Conservation (phyloP, 2,888 invertebrate genomes). For the Caenorhabditis uteleia region DNA sequence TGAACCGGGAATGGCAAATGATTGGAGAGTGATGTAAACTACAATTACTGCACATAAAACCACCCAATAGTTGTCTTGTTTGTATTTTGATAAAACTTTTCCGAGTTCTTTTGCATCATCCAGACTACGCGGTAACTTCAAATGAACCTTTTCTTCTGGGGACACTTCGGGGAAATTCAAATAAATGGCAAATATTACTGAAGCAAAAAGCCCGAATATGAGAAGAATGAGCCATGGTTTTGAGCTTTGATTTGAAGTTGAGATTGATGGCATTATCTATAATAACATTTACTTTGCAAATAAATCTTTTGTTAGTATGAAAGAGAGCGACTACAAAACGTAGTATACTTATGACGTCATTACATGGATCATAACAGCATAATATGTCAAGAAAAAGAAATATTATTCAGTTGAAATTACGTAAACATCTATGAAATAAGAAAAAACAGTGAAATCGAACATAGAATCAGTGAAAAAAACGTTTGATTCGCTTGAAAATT, state of each 20-base stretch:
- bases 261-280: too few species aligned
- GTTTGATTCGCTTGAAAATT: too few species aligned
- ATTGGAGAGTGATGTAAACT: conserved; percentile 94
- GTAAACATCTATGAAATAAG: too few species aligned
- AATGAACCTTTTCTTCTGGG: conserved; percentile 83
- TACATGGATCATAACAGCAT: too few species aligned
- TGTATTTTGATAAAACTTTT: conserved; percentile 85
- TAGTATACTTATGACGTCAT: too few species aligned
- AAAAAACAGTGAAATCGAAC: too few species aligned
- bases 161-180: conserved; percentile 52
- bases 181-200: conserved; percentile 50
- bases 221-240: conserved; percentile 19
- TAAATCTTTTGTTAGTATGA: too few species aligned
- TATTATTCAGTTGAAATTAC: too few species aligned
- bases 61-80: conserved; percentile 82
- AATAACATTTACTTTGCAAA: too few species aligned
- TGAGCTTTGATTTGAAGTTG: not conserved
- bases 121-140: conserved; percentile 89
- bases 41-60: conserved; percentile 85
- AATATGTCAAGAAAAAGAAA: too few species aligned
- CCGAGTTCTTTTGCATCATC: conserved; percentile 95
- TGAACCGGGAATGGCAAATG: conserved; percentile 98
- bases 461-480: too few species aligned
- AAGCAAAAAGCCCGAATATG: conserved; percentile 36
- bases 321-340: too few species aligned